Evolutionary conservation across 2,797 vertebrate genomes (phyloP), one percentile per base, ranked within the genome.

Genomic region (Cyprinella venusta): DNA sequence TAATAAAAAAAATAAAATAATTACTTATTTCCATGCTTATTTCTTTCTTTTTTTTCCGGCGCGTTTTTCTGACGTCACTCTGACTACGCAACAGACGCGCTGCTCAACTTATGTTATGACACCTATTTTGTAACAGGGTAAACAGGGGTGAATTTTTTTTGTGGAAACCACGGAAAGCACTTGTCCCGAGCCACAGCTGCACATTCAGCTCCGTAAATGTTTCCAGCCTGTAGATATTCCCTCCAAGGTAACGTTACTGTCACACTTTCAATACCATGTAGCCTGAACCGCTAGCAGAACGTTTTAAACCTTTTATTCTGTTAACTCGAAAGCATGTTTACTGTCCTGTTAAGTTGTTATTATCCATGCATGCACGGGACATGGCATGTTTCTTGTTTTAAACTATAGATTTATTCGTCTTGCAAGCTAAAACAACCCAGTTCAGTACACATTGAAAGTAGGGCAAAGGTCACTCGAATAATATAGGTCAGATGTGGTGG

Each of bases 161-260:
- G 36, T 65, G 50, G 52, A 38, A 52, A 33, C 15, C 30, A 45
- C 30, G 40, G 21, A 19, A 64, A 24, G 7, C 52, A n/a, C 48
- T 59, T 70, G 63, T 24, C 40, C 42, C 16, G 54, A 81, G 52
- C 48, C 70, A 76, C 19, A 36, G 81, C 69, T 12, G 69, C n/a
- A 67, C 65, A 84, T 85, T 77, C 36, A 54, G 61, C 48, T 69
- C 50, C 50, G 38, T 88, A 3, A 18, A 95, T 95, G 95, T 92
- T 95, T 87, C 93, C 93, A 83, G 93, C 91, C 36, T 84, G 91
- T 90, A 94, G 93, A 90, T 94, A 93, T 78, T 89, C 92, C 3
- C 81, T 91, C 65, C 91, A 90, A 93, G 94, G 95, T 95, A 40
- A 40, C 38, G 38, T 40, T 40, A 92, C 69, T 52, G 87, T 84